Conservation (phyloP, 1,140 invertebrate genomes). For the Diachasmimorpha longicaudata region DNA sequence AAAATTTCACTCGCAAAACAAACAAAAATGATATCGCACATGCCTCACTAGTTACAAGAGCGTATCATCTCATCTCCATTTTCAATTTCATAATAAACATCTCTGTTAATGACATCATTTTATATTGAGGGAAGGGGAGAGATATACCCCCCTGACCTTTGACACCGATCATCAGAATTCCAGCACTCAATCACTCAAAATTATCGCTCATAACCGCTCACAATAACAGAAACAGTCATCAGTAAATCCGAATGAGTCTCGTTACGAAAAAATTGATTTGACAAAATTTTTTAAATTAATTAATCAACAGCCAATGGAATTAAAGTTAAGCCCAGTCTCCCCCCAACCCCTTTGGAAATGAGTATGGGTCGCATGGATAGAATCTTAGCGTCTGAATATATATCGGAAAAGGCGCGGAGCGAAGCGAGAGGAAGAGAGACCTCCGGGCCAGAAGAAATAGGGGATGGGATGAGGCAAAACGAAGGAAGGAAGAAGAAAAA, state of each 20-base stretch:
- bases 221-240: too few species aligned
- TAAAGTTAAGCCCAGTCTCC: neutral
- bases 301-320: neutral
- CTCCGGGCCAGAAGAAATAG: conserved; percentile 23
- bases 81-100: too few species aligned
- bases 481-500: conserved; percentile 15
- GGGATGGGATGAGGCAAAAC: conserved; percentile 30
- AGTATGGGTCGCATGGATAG: conserved; percentile 4
- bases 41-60: too few species aligned
- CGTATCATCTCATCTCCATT: too few species aligned
- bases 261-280: neutral
- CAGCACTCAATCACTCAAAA: too few species aligned
- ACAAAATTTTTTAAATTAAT: neutral
- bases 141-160: too few species aligned
- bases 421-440: conserved; percentile 23
- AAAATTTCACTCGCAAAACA: too few species aligned
- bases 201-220: too few species aligned
- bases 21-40: too few species aligned
- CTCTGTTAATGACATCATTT: too few species aligned
- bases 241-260: neutral
- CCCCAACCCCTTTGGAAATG: neutral
- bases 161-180: too few species aligned
- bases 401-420: neutral
- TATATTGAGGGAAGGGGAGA: too few species aligned
- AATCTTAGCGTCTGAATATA: conserved; percentile 7